Conservation (phyloP, 2,888 invertebrate species). For the Sarcophaga rosellei region DNA sequence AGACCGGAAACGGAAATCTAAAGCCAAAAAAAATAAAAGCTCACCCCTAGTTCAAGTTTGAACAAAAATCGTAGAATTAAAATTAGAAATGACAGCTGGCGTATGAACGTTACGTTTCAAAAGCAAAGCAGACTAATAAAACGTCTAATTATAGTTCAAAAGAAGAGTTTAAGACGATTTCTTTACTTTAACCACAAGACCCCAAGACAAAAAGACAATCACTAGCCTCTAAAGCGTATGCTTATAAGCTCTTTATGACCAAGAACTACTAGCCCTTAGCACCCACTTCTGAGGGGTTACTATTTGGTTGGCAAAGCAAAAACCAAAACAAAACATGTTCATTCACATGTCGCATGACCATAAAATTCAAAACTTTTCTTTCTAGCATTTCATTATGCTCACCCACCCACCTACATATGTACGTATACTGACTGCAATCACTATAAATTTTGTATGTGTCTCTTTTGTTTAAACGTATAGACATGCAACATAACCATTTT, state of each 20-base stretch:
- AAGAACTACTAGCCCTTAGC: constrained; percentile 8
- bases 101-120: neutral
- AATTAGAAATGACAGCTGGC: neutral
- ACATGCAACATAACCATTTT: neutral
- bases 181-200: neutral
- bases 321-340: constrained; percentile 37
- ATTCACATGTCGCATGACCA: constrained; percentile 61
- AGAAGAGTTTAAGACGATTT: constrained; percentile 42
- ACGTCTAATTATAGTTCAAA: constrained; percentile 44
- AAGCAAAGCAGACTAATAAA: constrained; percentile 52
- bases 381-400: neutral
- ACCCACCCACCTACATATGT: constrained; percentile 49
- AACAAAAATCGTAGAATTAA: neutral
- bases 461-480: neutral
- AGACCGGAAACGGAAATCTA: constrained; percentile 59
- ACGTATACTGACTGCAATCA: neutral
- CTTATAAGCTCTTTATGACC: neutral
- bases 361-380: constrained; percentile 46
- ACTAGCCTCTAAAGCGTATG: neutral
- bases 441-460: neutral
- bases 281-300: constrained; percentile 17
- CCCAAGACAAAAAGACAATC: constrained; percentile 21
- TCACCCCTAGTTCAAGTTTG: constrained; percentile 42
- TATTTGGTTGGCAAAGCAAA: constrained; percentile 20
- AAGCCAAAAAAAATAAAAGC: constrained; percentile 30